phyloP scores from a whole-genome alignment of 2,888 invertebrate genomes.

The Danaus chrysippus region DNA sequence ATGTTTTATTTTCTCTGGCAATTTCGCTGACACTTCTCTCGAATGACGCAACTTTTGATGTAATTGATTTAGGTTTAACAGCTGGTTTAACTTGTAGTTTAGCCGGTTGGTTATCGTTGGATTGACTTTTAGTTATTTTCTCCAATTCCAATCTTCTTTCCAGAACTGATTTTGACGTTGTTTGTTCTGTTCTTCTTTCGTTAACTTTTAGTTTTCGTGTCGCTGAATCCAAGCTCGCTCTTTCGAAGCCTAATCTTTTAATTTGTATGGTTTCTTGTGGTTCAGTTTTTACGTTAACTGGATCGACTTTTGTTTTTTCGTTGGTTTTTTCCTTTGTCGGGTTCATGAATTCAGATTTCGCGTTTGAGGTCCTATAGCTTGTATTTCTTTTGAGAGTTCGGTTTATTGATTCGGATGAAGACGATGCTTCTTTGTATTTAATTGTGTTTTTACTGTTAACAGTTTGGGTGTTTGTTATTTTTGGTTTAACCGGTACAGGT shows the following conservation, averaged over 20 bases:
- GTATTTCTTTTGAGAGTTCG: slow-evolving; percentile 56
- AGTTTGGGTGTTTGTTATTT: slow-evolving; percentile 52
- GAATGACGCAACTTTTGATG: slow-evolving; percentile 63
- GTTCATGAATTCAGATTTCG: slow-evolving; percentile 52
- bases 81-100: slow-evolving; percentile 52
- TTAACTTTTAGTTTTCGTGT: slow-evolving; percentile 57
- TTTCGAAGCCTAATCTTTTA: slow-evolving; percentile 69
- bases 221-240: slow-evolving; percentile 71
- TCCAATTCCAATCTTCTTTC: slow-evolving; percentile 73
- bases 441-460: slow-evolving; percentile 38
- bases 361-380: slow-evolving; percentile 44
- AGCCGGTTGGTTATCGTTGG: slow-evolving; percentile 41
- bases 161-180: slow-evolving; percentile 66
- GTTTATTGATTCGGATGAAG: slow-evolving; percentile 51
- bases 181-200: slow-evolving; percentile 55
- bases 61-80: slow-evolving; percentile 59
- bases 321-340: slow-evolving; percentile 37
- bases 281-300: slow-evolving; percentile 29
- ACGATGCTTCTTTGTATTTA: slow-evolving; percentile 49
- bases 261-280: slow-evolving; percentile 62
- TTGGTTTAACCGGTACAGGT: slow-evolving; percentile 83
- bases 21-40: slow-evolving; percentile 51
- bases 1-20: slow-evolving; percentile 40
- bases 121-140: slow-evolving; percentile 56
- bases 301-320: slow-evolving; percentile 20